phyloP scores from a whole-genome alignment of 1,140 invertebrate species.

The Magallana ariakensis region DNA sequence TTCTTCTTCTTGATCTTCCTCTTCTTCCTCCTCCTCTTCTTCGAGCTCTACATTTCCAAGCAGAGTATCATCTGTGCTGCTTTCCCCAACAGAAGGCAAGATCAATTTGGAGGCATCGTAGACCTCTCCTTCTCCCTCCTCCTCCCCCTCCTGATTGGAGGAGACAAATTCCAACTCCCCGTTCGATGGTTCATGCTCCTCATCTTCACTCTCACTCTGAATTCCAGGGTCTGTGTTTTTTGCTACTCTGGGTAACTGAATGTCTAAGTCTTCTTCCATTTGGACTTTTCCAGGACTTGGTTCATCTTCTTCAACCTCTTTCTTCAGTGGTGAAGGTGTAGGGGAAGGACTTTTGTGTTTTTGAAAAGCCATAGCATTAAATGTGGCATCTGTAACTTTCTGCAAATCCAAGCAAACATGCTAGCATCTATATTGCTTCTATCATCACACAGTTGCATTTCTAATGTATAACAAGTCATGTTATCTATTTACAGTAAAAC shows the following conservation, averaged over 20 bases:
- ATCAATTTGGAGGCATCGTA: background rate
- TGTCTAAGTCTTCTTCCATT: background rate
- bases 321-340: background rate
- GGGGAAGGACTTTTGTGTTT: constrained; percentile 8
- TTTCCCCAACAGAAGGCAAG: constrained; percentile 12
- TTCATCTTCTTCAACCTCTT: background rate
- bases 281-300: background rate
- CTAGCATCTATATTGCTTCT: constrained; percentile 17
- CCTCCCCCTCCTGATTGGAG: background rate
- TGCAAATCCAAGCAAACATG: constrained; percentile 31
- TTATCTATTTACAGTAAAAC: too few relatives aligned
- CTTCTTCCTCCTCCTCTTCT: background rate
- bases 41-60: constrained; percentile 17
- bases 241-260: constrained; percentile 3
- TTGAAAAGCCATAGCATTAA: constrained; percentile 47
- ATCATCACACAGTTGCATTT: background rate
- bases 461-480: background rate
- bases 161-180: constrained; percentile 19
- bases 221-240: constrained; percentile 22
- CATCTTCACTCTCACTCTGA: constrained; percentile 1
- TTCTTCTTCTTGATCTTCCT: constrained; percentile 5
- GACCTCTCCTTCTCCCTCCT: background rate
- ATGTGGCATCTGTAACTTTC: constrained; percentile 46
- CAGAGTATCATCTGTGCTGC: constrained; percentile 32
- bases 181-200: background rate